phyloP scores from a whole-genome alignment of 2,797 vertebrate genomes.

The Propithecus deckenii region DNA sequence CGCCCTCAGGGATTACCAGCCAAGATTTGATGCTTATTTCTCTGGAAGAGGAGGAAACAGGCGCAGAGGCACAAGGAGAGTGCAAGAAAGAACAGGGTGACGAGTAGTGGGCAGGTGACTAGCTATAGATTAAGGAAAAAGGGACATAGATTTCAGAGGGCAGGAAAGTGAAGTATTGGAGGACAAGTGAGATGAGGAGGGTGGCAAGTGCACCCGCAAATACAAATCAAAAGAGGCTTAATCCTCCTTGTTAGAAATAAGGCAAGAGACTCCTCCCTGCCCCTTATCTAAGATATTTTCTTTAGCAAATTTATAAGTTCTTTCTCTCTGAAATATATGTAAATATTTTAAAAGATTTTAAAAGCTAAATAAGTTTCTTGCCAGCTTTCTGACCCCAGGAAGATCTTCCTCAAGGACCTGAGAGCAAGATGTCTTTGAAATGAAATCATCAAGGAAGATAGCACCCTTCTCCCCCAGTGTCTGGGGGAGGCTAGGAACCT shows the following conservation, averaged over 20 bases:
- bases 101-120: not conserved
- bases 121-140: not conserved
- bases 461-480: too few relatives aligned
- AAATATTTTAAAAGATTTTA: too few relatives aligned
- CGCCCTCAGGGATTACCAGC: not conserved
- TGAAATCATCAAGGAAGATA: too few relatives aligned
- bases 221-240: not conserved
- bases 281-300: not conserved
- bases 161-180: not conserved
- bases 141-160: not conserved
- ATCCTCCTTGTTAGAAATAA: not conserved
- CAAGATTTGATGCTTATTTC: not conserved
- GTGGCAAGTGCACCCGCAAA: not conserved
- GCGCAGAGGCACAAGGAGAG: too few relatives aligned
- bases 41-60: not conserved
- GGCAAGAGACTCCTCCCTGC: not conserved
- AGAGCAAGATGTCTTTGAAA: too few relatives aligned
- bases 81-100: not conserved
- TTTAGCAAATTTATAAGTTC: not conserved
- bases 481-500: too few relatives aligned
- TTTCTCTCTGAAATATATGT: not conserved
- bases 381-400: too few relatives aligned
- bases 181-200: not conserved
- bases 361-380: too few relatives aligned
- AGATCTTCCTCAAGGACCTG: too few relatives aligned